phyloP scores from a whole-genome alignment of 2,113 vertebrate genomes.

The Crotophaga sulcirostris region DNA sequence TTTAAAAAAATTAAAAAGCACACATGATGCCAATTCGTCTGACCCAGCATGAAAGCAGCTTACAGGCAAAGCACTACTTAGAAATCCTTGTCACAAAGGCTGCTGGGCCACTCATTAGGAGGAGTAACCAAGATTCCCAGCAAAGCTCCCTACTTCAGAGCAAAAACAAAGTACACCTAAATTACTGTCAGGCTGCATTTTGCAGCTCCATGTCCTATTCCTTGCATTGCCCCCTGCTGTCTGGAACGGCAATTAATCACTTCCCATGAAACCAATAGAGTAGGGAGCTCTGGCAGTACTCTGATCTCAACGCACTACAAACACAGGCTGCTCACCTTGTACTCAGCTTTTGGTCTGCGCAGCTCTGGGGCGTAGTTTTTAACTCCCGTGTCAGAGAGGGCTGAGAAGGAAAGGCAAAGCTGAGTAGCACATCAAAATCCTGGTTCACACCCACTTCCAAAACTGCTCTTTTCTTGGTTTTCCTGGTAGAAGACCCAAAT shows the following conservation, averaged over 20 bases:
- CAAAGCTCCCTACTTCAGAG: not conserved
- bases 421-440: not conserved
- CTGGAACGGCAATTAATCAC: not conserved
- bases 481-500: not conserved
- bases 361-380: slow-evolving; percentile 88
- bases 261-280: not conserved
- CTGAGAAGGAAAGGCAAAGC: slow-evolving; percentile 66
- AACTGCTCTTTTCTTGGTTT: not conserved
- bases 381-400: slow-evolving; percentile 74
- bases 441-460: not conserved
- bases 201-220: not conserved
- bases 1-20: not conserved
- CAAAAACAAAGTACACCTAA: not conserved
- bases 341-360: slow-evolving; percentile 87
- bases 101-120: not conserved
- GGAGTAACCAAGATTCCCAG: not conserved
- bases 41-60: not conserved
- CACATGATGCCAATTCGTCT: not conserved
- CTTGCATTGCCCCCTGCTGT: not conserved
- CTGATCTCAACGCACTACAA: not conserved
- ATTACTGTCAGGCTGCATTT: not conserved
- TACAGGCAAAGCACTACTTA: not conserved
- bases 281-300: not conserved
- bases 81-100: not conserved
- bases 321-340: slow-evolving; percentile 79